Evolutionary conservation across 2,113 vertebrate genomes (phyloP).

Genomic region (Hypocryptadius cinnamomeus): DNA sequence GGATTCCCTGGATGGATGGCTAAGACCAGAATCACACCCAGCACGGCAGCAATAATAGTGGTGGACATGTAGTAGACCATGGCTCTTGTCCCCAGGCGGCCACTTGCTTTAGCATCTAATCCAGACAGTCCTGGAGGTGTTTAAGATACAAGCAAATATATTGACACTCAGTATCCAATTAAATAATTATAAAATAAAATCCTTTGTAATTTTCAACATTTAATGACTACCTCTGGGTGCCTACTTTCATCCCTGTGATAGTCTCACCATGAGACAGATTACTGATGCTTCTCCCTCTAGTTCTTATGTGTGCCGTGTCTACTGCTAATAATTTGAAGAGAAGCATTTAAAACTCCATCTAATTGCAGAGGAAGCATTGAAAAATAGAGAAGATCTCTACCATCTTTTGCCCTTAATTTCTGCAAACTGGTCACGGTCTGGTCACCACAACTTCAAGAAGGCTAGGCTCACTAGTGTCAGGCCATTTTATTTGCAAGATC

Average conservation of each 20-base stretch:
- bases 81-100: slow-evolving; percentile 92
- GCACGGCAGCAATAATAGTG: slow-evolving; percentile 91
- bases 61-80: slow-evolving; percentile 98
- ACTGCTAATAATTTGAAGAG: background rate
- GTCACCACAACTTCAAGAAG: background rate
- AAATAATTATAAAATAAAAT: background rate
- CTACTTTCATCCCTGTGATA: background rate
- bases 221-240: background rate
- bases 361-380: background rate
- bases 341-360: background rate
- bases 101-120: slow-evolving; percentile 95
- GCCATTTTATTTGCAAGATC: background rate
- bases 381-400: background rate
- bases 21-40: slow-evolving; percentile 95
- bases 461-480: background rate
- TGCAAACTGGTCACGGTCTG: background rate
- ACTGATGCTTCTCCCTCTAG: background rate
- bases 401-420: background rate
- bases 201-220: background rate
- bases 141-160: slow-evolving; percentile 22
- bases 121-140: slow-evolving; percentile 83
- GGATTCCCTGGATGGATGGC: slow-evolving; percentile 96
- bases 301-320: background rate
- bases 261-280: background rate
- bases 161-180: background rate